Evolutionary conservation across 2,797 vertebrate genomes (phyloP).

Genomic region (Numenius phaeopus): DNA sequence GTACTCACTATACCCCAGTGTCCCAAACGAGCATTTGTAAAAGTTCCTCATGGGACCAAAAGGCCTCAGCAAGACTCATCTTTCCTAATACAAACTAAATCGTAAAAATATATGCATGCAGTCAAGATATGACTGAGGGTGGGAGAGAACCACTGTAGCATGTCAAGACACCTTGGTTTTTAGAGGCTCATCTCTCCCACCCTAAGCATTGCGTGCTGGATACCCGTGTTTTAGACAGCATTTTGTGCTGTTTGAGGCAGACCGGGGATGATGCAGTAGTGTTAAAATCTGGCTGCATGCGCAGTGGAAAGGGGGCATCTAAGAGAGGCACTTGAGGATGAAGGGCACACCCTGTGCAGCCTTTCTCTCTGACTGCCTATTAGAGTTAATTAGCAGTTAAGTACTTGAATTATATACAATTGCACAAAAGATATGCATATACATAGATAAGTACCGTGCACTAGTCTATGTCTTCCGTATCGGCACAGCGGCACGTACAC

Average conservation of each 20-base stretch:
- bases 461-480: background rate
- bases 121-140: background rate
- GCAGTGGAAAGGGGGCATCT: background rate
- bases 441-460: background rate
- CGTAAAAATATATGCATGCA: background rate
- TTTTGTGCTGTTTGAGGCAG: background rate
- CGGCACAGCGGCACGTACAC: fast-evolving
- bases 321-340: background rate
- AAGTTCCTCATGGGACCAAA: background rate
- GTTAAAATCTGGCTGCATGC: background rate
- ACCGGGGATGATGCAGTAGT: fast-evolving
- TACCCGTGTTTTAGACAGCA: background rate
- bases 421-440: background rate
- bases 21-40: background rate
- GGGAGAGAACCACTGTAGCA: background rate
- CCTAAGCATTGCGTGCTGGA: background rate
- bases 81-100: background rate
- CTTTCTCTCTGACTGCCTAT: background rate
- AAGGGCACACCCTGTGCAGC: background rate
- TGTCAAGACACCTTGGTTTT: background rate
- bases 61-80: background rate
- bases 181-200: background rate
- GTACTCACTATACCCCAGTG: background rate
- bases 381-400: slow-evolving; percentile 36
- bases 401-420: background rate